Percentiles rank a stretch among this genome's conserved stretches.
Conservation (phyloP, 2,113 vertebrate species). For the Xiphophorus maculatus region DNA sequence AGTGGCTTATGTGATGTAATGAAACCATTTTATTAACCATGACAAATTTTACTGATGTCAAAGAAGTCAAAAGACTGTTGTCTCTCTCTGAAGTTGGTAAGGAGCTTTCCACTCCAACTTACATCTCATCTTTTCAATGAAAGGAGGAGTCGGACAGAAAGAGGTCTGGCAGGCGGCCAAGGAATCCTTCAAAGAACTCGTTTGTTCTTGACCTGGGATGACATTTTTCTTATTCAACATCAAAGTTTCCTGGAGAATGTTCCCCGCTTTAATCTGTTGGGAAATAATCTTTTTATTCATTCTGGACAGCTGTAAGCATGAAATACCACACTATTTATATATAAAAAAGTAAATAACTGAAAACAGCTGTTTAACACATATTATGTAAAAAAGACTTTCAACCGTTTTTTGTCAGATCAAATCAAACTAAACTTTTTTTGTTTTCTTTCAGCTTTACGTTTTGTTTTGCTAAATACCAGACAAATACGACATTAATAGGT, state of each 20-base stretch:
- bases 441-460: too few species aligned
- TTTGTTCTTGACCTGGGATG: conserved; percentile 26
- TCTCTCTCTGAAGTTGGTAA: conserved; percentile 20
- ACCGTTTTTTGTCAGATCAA: too few species aligned
- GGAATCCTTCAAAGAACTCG: conserved; percentile 47
- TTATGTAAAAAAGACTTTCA: neutral
- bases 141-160: conserved; percentile 52
- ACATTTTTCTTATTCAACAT: conserved; percentile 45
- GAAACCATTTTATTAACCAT: conserved; percentile 11
- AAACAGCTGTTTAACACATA: neutral
- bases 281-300: conserved; percentile 8
- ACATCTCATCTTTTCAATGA: conserved; percentile 87
- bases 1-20: conserved; percentile 5
- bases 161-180: conserved; percentile 44
- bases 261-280: conserved; percentile 17
- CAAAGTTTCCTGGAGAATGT: conserved; percentile 17
- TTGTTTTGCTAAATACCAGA: neutral
- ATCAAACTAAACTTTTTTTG: too few species aligned
- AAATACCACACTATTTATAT: neutral
- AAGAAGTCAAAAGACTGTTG: conserved; percentile 33
- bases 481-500: too few species aligned
- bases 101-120: conserved; percentile 60
- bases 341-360: neutral
- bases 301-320: neutral
- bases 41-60: conserved; percentile 25